Base-by-base conservation (phyloP, 2,888 invertebrate species). In the Hydriomena furcata region DNA sequence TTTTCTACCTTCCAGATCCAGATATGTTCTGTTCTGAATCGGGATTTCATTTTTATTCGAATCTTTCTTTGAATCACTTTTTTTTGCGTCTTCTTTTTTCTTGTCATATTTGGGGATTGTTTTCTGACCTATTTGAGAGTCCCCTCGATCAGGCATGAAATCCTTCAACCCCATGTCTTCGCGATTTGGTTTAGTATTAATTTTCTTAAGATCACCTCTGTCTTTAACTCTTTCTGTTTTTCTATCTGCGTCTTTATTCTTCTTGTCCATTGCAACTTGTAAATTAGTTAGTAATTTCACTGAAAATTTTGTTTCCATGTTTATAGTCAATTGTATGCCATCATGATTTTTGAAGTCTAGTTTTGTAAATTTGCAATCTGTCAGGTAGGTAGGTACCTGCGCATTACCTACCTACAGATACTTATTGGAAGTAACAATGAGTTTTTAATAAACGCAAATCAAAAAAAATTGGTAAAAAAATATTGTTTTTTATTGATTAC, bases 111-210 rank as follows among this genome's bases (percentile, higher is more conserved):
- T 34, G 0, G 23, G 17, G 24, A 35, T 43, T 1, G 7, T 13
- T 30, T 41, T 5, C 27, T 5, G 2, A 1, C n/a, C n/a, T n/a
- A n/a, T 8, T 58, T 55, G 1, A 17, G 64, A 46, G 34, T 78
- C 77, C 0, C 73, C 76, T 2, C 70, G 50, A 5, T 73, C 76
- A 0, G 60, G 52, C 5, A 60, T 45, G 1, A 25, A 17, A 23
- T 58, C 12, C 36, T 52, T 42, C 1, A 45, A 12, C n/a, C 38
- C 43, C 23, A 28, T 38, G 21, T 40, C 31, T 50, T 44, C 44
- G 20, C 0, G 41, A 20, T 25, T 37, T 31, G 12, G 36, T 40
- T 0, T 51, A 27, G 8, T 41, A 13, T 28, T 28, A 0, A 17
- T 1, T 37, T 55, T 65, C 32, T 42, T 65, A 6, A 56, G 12